Conservation (phyloP, 2,888 invertebrate species). For the Gisinianus flammeolus region DNA sequence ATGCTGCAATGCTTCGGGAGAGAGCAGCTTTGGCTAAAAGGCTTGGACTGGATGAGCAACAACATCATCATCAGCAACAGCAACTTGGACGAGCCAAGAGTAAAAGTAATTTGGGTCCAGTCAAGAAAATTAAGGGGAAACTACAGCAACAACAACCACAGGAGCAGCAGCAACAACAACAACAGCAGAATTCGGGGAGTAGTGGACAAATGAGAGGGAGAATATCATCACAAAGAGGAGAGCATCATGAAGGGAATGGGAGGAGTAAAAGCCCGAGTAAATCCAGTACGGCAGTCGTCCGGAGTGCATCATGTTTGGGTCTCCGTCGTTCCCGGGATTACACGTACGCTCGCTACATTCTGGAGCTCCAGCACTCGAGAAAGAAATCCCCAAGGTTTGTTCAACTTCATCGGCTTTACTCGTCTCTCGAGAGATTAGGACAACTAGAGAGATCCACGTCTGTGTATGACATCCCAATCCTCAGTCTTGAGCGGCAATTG, state of each 20-base stretch:
- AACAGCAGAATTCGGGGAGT: not conserved
- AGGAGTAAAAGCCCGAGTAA: not conserved
- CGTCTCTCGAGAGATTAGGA: constrained; percentile 81
- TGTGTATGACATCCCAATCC: constrained; percentile 64
- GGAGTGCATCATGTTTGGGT: constrained; percentile 54
- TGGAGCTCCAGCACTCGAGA: constrained; percentile 70
- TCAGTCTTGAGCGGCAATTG: constrained; percentile 78
- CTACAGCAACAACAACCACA: not conserved
- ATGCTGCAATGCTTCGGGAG: constrained; percentile 36
- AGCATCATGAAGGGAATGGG: not conserved
- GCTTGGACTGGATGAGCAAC: constrained; percentile 35
- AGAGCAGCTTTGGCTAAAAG: constrained; percentile 36
- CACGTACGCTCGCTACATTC: constrained; percentile 64
- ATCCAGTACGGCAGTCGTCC: constrained; percentile 9
- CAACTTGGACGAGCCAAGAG: not conserved
- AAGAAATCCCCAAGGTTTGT: constrained; percentile 79
- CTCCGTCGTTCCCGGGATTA: constrained; percentile 53
- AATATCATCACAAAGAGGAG: not conserved
- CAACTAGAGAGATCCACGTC: constrained; percentile 74
- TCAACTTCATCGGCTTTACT: constrained; percentile 83
- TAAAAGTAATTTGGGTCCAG: not conserved
- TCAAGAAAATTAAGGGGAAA: not conserved
- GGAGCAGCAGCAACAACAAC: not conserved
- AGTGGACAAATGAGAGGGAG: not conserved
- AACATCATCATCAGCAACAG: not conserved